These are phyloP conservation scores for Glossosoma conforme DNA, from an alignment of 1,140 invertebrate genomes.

Conservation along the genomic window DNA sequence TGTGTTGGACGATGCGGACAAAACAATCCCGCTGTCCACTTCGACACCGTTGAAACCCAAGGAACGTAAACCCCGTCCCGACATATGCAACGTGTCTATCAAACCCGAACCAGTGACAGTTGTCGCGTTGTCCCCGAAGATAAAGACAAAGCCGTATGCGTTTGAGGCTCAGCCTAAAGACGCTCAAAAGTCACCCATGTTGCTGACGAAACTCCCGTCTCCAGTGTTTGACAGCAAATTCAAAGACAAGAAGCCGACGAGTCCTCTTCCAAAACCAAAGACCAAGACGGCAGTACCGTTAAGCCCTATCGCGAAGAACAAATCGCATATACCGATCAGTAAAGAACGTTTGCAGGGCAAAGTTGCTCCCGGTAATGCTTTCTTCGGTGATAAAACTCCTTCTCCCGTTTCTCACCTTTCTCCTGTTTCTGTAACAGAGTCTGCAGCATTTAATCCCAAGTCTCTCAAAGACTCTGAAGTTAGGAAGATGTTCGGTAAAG, in stretches of 20 bases:
- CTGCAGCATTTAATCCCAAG: no score
- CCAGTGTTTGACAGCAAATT: conserved; percentile 27
- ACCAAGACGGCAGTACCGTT: conserved; percentile 21
- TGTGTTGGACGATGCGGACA: conserved; percentile 35
- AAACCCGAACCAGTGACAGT: conserved; percentile 35
- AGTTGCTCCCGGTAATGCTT: conserved; percentile 3
- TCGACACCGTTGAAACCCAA: conserved; percentile 41
- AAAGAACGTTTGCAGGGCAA: conserved; percentile 27
- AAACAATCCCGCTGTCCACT: conserved; percentile 39
- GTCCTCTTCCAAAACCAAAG: conserved; percentile 23
- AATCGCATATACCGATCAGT: conserved; percentile 31
- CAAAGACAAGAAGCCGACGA: conserved; percentile 25
- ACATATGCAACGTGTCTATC: conserved; percentile 25
- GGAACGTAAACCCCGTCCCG: conserved; percentile 18
- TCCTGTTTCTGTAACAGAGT: conserved; percentile 16
- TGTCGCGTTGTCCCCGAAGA: conserved; percentile 44
- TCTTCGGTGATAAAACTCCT: conserved; percentile 17
- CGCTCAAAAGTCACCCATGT: conserved; percentile 7
- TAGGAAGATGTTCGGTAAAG: conserved; percentile 37
- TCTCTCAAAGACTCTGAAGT: conserved; percentile 22
- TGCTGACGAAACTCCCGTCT: conserved; percentile 22
- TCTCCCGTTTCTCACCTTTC: conserved; percentile 24
- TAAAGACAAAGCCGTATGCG: conserved; percentile 16
- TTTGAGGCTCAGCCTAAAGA: conserved; percentile 12
- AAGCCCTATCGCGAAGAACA: conserved; percentile 21